phyloP scores from a whole-genome alignment of 2,797 vertebrate species.

The Carcharodon carcharias region DNA sequence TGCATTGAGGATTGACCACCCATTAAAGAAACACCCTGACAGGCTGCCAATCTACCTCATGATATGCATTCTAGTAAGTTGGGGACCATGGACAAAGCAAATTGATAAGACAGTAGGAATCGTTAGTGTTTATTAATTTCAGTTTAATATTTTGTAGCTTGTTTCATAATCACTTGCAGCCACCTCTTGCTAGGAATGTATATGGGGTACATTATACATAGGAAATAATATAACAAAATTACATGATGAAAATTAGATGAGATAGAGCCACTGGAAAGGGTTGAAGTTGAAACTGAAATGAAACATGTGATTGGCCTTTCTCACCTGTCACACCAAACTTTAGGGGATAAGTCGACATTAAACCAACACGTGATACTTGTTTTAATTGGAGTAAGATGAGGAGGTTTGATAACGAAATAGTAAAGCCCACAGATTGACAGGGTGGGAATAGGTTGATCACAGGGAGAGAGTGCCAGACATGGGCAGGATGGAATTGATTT shows the following conservation, averaged over 20 bases:
- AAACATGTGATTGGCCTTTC: background rate
- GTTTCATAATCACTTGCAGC: background rate
- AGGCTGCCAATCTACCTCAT: background rate
- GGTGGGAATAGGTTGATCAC: background rate
- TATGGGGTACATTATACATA: background rate
- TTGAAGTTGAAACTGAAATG: constrained; percentile 25
- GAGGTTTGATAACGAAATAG: background rate
- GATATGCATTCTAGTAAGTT: background rate
- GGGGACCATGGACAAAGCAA: background rate
- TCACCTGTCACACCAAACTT: background rate
- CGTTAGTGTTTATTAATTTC: background rate
- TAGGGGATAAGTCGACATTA: background rate
- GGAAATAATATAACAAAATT: background rate
- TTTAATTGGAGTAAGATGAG: background rate
- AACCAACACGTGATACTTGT: background rate
- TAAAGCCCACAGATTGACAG: background rate
- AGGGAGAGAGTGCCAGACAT: background rate
- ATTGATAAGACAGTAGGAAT: background rate
- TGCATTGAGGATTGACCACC: background rate
- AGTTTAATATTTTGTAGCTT: background rate
- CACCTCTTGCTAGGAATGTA: background rate
- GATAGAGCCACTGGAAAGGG: background rate
- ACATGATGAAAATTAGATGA: background rate
- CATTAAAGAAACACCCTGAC: background rate
- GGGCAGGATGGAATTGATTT: background rate